Percentiles rank a stretch among this genome's conserved stretches.
These are phyloP conservation scores for Podargus strigoides DNA, from an alignment of 2,797 vertebrate genomes.

Conservation along the genomic window DNA sequence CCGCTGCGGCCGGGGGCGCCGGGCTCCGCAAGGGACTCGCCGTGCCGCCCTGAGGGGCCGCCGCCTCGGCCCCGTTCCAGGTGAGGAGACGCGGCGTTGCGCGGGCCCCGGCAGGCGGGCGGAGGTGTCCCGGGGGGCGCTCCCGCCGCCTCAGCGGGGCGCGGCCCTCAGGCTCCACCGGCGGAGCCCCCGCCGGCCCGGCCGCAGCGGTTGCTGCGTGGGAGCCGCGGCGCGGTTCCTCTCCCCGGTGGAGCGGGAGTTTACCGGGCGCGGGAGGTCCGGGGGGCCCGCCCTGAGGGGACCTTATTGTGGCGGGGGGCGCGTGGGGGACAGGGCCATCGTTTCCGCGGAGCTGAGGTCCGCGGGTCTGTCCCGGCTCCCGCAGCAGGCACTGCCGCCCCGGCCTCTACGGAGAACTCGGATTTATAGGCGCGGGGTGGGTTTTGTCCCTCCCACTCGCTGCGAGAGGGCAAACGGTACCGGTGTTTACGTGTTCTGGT, in stretches of 20 bases:
- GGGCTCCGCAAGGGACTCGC: not conserved
- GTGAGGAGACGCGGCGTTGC: constrained; percentile 47
- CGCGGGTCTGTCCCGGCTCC: not conserved
- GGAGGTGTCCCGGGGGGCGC: not conserved
- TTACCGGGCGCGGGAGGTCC: not conserved
- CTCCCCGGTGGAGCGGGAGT: not conserved
- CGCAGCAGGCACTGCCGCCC: not conserved
- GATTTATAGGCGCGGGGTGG: not conserved
- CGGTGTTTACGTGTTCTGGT: not conserved
- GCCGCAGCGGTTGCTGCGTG: not conserved
- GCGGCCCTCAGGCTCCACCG: not conserved
- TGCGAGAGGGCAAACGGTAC: not conserved
- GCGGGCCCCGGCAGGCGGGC: not conserved
- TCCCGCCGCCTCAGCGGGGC: not conserved
- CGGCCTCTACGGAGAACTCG: not conserved
- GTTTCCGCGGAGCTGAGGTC: not conserved
- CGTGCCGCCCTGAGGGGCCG: not conserved
- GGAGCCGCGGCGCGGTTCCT: not conserved
- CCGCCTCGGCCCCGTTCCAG: constrained; percentile 54
- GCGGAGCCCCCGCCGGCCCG: not conserved
- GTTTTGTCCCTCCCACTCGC: constrained; percentile 3
- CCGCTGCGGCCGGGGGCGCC: not conserved
- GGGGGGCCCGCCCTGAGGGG: not conserved
- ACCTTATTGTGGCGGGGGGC: not conserved
- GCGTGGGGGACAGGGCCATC: not conserved